Base-by-base conservation (phyloP, 2,888 invertebrate species). In the Glaucopsyche alexis region DNA sequence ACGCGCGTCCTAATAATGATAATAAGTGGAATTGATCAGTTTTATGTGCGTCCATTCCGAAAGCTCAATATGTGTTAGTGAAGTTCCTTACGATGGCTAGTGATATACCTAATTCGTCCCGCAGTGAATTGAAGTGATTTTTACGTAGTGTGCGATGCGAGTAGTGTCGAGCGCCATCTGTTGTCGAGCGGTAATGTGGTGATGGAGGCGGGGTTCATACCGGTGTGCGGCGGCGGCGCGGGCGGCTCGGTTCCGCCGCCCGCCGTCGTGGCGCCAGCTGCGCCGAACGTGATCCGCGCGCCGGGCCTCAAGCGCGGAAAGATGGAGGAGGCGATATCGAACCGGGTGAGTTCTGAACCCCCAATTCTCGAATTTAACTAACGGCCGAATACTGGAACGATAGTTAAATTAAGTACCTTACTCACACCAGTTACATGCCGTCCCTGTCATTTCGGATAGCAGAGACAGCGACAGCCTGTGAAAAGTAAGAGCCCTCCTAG, bases 301-400 rank as follows among this genome's bases (percentile, higher is more conserved):
- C 96, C 96, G 42, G 95, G 95, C 50, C 89, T 97, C 80, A 96
- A 96, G 83, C 94, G 96, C 83, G 97, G 97, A 78, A 96, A 96
- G 86, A 95, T 95, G 84, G 96, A 96, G 83, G 95, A 96, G 79
- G 94, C 96, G 74, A 95, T 96, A 75, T 94, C 95, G 71, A 96
- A 96, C 89, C 94, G 96, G 95, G 96, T 96, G 80, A 96, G 96
- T 95, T 76, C 14, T 0, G 29, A 29, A 29, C 29, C 29, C 29
- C 29, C 29, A 29, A 29, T 29, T 29, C 29, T 29, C 29, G 29
- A 29, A 29, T 29, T 29, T 29, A 29, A 29, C 29, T 29, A 3
- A 2, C 29, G 2, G 29, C 29, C 29, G 29, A 29, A 29, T 29
- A 29, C 29, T 29, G 29, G 29, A 29, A 29, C 29, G 29, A 29